Percentiles rank a stretch among this genome's conserved stretches.
Conservation (phyloP, 2,797 vertebrate genomes). For the Zonotrichia albicollis region DNA sequence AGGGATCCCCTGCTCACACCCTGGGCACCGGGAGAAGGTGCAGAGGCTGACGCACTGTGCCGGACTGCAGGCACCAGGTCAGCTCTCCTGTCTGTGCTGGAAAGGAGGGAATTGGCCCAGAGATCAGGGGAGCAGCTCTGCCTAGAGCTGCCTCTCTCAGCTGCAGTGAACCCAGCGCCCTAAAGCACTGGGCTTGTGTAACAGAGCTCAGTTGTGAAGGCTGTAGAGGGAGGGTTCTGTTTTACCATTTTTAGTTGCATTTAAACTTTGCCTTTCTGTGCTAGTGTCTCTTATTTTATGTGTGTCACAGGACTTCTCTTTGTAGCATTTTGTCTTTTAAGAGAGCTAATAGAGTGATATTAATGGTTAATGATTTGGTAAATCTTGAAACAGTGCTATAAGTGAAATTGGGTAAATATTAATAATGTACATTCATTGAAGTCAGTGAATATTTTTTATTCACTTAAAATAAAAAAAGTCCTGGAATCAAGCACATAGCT, state of each 20-base stretch:
- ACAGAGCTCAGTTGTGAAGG: neutral
- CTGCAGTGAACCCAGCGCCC: neutral
- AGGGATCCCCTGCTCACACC: neutral
- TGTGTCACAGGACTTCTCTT: neutral
- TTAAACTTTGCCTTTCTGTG: neutral
- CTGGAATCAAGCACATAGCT: neutral
- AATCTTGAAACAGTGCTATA: neutral
- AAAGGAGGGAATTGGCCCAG: neutral
- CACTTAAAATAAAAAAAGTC: neutral
- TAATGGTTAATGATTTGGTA: neutral
- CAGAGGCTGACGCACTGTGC: neutral
- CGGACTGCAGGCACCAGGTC: neutral
- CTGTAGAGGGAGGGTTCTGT: neutral
- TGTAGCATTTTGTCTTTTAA: neutral
- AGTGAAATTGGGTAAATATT: neutral
- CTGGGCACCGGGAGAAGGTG: accelerated
- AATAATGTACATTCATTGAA: neutral
- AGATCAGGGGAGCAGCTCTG: neutral
- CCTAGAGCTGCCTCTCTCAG: neutral
- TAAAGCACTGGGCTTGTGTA: neutral
- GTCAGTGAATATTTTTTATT: neutral
- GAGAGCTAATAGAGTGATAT: neutral
- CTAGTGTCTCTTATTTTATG: neutral
- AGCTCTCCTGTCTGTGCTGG: neutral
- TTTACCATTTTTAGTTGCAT: neutral